phyloP scores from a whole-genome alignment of 2,797 vertebrate genomes.

The Siniperca scherzeri region DNA sequence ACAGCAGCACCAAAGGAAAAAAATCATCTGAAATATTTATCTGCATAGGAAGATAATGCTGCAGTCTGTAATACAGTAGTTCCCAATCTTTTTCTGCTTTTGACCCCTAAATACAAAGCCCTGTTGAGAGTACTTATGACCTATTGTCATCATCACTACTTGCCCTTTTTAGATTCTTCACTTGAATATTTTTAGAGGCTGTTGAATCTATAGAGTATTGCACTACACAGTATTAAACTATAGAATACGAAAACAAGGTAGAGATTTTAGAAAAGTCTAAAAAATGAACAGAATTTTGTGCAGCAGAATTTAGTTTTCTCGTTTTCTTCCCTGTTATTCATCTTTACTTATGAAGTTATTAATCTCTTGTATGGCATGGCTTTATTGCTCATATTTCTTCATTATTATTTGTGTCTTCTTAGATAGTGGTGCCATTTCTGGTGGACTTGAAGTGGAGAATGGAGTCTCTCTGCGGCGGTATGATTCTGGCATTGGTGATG shows the following conservation, averaged over 20 bases:
- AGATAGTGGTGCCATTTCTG: constrained; percentile 71
- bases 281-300: neutral
- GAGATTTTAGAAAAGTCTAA: neutral
- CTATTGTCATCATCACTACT: neutral
- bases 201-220: neutral
- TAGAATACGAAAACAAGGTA: neutral
- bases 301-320: neutral
- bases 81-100: neutral
- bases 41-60: neutral
- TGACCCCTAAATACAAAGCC: neutral
- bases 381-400: neutral
- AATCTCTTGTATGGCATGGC: neutral
- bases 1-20: neutral
- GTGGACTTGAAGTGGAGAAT: constrained; percentile 83
- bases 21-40: neutral
- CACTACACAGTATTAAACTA: neutral
- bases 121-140: accelerated
- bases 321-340: neutral
- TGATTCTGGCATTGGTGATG: constrained; percentile 90
- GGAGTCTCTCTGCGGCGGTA: constrained; percentile 82
- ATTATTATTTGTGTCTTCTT: neutral
- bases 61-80: neutral
- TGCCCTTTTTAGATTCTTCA: neutral
- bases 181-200: neutral
- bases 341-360: neutral